Conservation (phyloP, 2,113 vertebrate genomes). For the Pluvianellus socialis region DNA sequence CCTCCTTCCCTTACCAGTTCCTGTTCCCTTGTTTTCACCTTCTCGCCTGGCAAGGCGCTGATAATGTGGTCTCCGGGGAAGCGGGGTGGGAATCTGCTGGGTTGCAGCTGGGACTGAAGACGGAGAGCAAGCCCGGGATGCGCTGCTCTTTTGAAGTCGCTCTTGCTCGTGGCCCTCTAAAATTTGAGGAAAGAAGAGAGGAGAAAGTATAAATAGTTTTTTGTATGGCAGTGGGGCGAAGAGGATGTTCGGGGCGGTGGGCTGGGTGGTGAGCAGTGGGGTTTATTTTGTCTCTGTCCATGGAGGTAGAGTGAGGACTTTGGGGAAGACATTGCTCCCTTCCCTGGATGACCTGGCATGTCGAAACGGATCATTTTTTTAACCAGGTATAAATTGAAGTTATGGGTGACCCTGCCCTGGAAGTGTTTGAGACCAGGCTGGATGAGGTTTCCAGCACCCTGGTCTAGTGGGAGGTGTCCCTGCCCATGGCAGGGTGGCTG, state of each 20-base stretch:
- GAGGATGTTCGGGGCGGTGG: fast-evolving
- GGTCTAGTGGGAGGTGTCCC: neutral
- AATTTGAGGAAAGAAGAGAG: neutral
- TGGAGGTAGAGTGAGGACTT: neutral
- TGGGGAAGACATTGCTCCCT: neutral
- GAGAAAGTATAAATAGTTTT: neutral
- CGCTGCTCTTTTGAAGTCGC: neutral
- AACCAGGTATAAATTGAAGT: neutral
- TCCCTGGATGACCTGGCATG: neutral
- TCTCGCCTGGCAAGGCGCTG: conserved; percentile 4
- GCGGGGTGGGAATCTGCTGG: neutral
- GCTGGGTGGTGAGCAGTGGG: fast-evolving
- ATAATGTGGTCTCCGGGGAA: conserved; percentile 14
- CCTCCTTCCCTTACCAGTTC: neutral
- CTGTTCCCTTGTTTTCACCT: conserved; percentile 31
- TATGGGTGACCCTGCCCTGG: neutral
- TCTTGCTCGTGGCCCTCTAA: neutral
- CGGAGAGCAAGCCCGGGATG: neutral
- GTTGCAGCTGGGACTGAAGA: neutral
- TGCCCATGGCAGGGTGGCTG: fast-evolving
- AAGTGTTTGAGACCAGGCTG: neutral
- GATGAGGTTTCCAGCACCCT: neutral
- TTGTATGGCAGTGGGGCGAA: fast-evolving
- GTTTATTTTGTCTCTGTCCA: fast-evolving
- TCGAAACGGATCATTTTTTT: neutral